Conservation (phyloP, 2,113 vertebrate genomes). For the Callospermophilus lateralis region DNA sequence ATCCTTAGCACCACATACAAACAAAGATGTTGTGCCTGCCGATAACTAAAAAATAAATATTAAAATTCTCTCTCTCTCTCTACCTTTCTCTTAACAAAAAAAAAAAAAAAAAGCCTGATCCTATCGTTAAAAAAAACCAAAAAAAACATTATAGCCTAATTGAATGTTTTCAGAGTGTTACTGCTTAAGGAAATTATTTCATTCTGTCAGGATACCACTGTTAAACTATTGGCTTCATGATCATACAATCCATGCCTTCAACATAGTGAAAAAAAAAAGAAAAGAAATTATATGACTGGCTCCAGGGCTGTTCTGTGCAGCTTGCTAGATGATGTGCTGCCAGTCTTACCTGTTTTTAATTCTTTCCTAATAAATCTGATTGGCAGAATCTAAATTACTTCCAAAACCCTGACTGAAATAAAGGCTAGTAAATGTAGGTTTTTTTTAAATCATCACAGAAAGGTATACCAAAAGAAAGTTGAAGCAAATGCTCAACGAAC, state of each 20-base stretch:
- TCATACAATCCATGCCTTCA: not conserved
- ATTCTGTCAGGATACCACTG: not conserved
- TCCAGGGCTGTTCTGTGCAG: not conserved
- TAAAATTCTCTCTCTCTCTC: too few relatives aligned
- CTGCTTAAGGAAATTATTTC: not conserved
- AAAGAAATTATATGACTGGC: not conserved
- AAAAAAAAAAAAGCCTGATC: too few relatives aligned
- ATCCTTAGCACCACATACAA: too few relatives aligned
- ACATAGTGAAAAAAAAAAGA: not conserved
- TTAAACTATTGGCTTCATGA: not conserved
- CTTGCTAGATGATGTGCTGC: not conserved
- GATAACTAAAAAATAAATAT: too few relatives aligned
- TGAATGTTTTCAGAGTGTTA: not conserved
- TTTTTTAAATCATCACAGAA: not conserved
- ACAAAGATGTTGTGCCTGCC: too few relatives aligned
- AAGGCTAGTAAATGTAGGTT: not conserved
- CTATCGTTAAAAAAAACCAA: too few relatives aligned
- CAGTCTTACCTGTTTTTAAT: conserved; percentile 27
- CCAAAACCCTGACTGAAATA: not conserved
- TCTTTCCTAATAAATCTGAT: not conserved
- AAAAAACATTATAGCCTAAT: not conserved
- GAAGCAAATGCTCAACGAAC: conserved; percentile 1
- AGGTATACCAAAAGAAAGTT: not conserved
- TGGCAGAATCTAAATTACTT: conserved; percentile 18
- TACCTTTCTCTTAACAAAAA: too few relatives aligned